Evolutionary conservation across 2,888 invertebrate species (phyloP), one percentile per base, ranked within the genome.

Genomic region (Spialia ferax): DNA sequence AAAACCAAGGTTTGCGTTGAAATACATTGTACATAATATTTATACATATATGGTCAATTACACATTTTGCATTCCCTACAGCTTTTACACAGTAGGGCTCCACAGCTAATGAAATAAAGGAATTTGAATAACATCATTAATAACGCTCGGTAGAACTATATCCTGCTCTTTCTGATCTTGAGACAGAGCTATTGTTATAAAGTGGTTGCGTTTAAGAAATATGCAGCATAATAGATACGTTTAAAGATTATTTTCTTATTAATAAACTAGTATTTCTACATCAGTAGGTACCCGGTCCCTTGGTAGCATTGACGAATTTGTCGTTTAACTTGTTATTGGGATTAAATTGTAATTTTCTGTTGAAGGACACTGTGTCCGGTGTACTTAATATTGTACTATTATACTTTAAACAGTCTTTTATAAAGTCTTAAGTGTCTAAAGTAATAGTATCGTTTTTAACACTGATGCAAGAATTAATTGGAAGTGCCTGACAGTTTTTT

Each of bases 91-190:
- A 29, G 89, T 88, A 87, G 88, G 87, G 77, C 85, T 79, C 81
- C 82, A 86, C 84, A 85, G 89, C 84, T 91, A 90, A 91, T 90
- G 88, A 88, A 90, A 91, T 90, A 90, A 89, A 88, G 80, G 87
- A 86, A 89, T 91, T 91, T 90, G 85, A 90, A 89, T 89, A 88
- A 84, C 79, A 83, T 81, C 86, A 91, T 91, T 87, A 91, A 90
- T 91, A 89, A 89, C 76, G 61, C 45, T 65, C 35, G 26, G 18
- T 23, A 26, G 59, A 65, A 38, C 35, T 52, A 59, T 52, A 38
- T 59, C 35, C 18, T n/a, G 2, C 59, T 59, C 59, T 59, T 26
- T 56, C 57, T 38, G 4, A 35, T 50, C 35, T 11, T 52, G 65
- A 59, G 65, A 59, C 65, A 50, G 65, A 18, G 6, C 13, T 59